These are phyloP conservation scores for Pollicipes pollicipes DNA, from an alignment of 1,140 invertebrate species.

Conservation along the genomic window DNA sequence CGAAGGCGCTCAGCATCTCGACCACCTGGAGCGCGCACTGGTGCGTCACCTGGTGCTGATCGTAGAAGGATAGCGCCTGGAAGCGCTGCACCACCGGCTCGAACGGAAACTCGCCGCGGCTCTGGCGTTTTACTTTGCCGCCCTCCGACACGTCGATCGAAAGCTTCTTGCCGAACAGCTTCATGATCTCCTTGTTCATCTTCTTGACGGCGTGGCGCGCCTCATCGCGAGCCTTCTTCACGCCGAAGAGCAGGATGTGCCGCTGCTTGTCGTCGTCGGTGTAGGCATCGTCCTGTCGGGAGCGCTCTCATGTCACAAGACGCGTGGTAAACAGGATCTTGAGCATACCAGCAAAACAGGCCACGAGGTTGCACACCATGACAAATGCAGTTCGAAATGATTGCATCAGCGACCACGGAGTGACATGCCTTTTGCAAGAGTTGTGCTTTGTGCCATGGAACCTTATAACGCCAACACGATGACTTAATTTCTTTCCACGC, in stretches of 20 bases:
- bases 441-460: too few relatives aligned
- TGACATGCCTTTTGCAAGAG: too few relatives aligned
- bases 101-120: slow-evolving; percentile 77
- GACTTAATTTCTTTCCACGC: too few relatives aligned
- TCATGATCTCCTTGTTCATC: slow-evolving; percentile 86
- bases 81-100: slow-evolving; percentile 68
- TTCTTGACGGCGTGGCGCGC: slow-evolving; percentile 81
- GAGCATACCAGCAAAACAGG: too few relatives aligned
- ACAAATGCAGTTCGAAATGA: too few relatives aligned
- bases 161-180: slow-evolving; percentile 89
- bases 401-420: too few relatives aligned
- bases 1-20: slow-evolving; percentile 76
- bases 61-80: slow-evolving; percentile 75
- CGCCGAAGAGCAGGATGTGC: slow-evolving; percentile 85
- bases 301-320: too few relatives aligned
- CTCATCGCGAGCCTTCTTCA: slow-evolving; percentile 79
- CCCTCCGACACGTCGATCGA: slow-evolving; percentile 84
- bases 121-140: slow-evolving; percentile 80
- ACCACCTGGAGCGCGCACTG: slow-evolving; percentile 68
- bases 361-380: too few relatives aligned
- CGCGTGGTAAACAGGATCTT: too few relatives aligned
- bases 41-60: slow-evolving; percentile 79
- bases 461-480: too few relatives aligned
- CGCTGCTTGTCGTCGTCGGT: slow-evolving; percentile 40
- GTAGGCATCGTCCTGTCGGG: slow-evolving; percentile 18